These are phyloP conservation scores for Athene cunicularia DNA, from an alignment of 2,113 vertebrate genomes.

Conservation along the genomic window DNA sequence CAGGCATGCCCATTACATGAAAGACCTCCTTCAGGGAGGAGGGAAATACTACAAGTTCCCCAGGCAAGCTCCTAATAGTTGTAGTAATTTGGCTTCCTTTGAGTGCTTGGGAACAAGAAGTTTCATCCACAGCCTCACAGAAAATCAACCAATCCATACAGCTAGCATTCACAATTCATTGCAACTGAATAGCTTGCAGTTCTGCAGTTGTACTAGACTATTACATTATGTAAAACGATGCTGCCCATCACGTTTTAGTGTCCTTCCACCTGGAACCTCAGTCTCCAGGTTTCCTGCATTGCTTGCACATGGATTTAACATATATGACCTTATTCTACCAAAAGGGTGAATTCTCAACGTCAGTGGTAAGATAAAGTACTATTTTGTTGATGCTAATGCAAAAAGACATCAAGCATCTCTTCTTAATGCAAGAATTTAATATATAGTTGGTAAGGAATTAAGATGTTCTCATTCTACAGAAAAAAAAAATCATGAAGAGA, in stretches of 20 bases:
- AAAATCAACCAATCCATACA: background rate
- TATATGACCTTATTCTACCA: background rate
- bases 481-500: background rate
- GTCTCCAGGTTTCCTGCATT: background rate
- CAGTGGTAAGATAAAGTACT: background rate
- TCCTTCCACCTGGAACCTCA: background rate
- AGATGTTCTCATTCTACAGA: background rate
- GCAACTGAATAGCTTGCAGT: background rate
- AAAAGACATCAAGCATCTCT: background rate
- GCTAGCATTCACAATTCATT: background rate
- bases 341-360: background rate
- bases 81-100: background rate
- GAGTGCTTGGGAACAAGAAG: background rate
- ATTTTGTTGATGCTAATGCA: background rate
- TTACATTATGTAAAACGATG: background rate
- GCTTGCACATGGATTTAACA: background rate
- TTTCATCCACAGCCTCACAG: background rate
- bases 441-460: background rate
- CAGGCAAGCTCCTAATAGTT: background rate
- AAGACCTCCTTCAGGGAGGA: background rate
- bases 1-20: background rate
- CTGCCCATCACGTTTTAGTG: background rate
- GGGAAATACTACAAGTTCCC: background rate
- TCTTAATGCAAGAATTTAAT: background rate
- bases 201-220: background rate